Percentiles rank a stretch among this genome's conserved stretches.
These are phyloP conservation scores for Zosterops borbonicus DNA, from an alignment of 2,113 vertebrate species.

Conservation along the genomic window DNA sequence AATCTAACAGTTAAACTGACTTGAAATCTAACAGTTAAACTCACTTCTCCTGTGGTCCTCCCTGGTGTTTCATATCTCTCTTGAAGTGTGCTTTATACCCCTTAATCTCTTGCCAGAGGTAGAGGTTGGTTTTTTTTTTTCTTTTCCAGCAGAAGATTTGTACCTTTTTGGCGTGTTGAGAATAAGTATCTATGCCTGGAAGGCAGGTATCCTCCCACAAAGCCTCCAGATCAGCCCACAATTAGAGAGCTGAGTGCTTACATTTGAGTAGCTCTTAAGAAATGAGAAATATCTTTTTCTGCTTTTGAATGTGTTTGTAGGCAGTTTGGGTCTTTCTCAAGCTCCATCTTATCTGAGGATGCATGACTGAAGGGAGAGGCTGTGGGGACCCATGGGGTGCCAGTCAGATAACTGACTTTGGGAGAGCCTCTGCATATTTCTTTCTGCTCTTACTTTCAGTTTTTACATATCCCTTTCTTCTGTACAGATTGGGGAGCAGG, in stretches of 20 bases:
- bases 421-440: background rate
- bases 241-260: background rate
- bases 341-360: background rate
- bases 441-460: background rate
- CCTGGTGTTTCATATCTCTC: background rate
- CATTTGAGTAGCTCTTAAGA: background rate
- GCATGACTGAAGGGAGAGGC: accelerated
- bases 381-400: background rate
- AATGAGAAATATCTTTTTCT: background rate
- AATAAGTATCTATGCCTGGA: background rate
- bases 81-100: background rate
- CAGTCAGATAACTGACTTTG: background rate
- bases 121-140: background rate
- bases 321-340: background rate
- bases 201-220: background rate
- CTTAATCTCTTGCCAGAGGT: background rate
- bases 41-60: background rate
- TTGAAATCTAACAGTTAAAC: background rate
- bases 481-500: accelerated
- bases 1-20: background rate
- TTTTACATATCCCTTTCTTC: background rate
- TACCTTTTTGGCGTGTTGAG: background rate
- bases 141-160: background rate
- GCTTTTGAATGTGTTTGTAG: background rate
- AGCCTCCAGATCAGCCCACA: background rate